Evolutionary conservation across 2,113 vertebrate species (phyloP).

Genomic region (Ophthalmolycus amberensis): DNA sequence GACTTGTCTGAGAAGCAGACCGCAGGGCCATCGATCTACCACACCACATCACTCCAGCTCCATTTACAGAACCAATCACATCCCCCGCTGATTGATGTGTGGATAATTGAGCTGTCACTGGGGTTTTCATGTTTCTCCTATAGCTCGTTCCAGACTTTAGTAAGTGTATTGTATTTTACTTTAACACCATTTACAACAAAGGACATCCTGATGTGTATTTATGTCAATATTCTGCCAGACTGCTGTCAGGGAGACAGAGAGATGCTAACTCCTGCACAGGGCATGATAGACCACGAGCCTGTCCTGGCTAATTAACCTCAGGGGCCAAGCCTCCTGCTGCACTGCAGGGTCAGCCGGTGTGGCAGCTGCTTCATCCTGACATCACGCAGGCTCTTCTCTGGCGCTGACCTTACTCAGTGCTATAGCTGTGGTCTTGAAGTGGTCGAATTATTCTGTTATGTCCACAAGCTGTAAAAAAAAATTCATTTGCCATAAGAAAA

Average conservation of each 20-base stretch:
- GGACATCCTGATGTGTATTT: slow-evolving; percentile 77
- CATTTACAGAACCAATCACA: slow-evolving; percentile 79
- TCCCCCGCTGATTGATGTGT: slow-evolving; percentile 78
- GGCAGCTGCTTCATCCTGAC: slow-evolving; percentile 66
- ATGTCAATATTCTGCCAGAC: slow-evolving; percentile 77
- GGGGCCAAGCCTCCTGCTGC: slow-evolving; percentile 75
- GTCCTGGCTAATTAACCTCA: slow-evolving; percentile 81
- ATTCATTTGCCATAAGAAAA: neutral
- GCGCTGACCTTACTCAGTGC: neutral
- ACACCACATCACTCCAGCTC: slow-evolving; percentile 71
- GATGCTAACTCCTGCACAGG: slow-evolving; percentile 58
- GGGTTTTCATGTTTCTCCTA: slow-evolving; percentile 77
- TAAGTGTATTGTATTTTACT: slow-evolving; percentile 81
- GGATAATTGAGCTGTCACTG: slow-evolving; percentile 83
- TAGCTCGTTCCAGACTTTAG: slow-evolving; percentile 59
- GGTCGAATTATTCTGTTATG: neutral
- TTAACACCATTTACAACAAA: slow-evolving; percentile 74
- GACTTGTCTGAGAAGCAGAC: slow-evolving; percentile 68
- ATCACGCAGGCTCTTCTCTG: slow-evolving; percentile 23
- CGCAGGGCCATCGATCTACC: slow-evolving; percentile 79
- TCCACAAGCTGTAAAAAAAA: neutral
- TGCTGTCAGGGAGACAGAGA: slow-evolving; percentile 65
- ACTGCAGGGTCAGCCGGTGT: slow-evolving; percentile 61
- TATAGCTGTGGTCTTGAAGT: neutral
- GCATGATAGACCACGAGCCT: slow-evolving; percentile 65